These are phyloP conservation scores for Euclidia mi DNA, from an alignment of 2,888 invertebrate species.

Conservation along the genomic window DNA sequence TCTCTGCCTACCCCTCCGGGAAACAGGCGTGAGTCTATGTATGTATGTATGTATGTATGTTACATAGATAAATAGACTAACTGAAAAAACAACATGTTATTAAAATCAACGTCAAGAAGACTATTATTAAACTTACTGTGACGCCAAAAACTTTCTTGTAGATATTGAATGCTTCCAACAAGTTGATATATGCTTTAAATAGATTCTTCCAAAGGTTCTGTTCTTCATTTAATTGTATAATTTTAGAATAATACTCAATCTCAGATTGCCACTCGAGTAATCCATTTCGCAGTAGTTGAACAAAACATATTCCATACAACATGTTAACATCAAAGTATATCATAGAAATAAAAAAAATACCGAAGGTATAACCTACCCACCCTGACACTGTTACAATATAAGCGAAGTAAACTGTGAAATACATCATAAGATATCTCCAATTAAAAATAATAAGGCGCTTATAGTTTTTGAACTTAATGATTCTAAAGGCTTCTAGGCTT, in stretches of 20 bases:
- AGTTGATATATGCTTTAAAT: neutral
- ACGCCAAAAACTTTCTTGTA: neutral
- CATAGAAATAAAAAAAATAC: neutral
- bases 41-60: no score
- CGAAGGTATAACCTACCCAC: no score
- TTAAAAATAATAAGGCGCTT: neutral
- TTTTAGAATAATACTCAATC: neutral
- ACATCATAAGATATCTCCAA: neutral
- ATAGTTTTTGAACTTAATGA: constrained; percentile 7
- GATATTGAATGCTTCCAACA: neutral
- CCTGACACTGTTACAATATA: no score
- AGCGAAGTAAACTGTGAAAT: neutral
- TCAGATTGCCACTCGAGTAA: neutral
- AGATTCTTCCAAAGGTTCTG: neutral
- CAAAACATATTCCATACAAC: neutral
- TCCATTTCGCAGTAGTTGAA: neutral
- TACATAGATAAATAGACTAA: no score
- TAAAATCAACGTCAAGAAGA: no score
- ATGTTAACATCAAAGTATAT: neutral
- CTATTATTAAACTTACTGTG: neutral
- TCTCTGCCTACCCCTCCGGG: no score
- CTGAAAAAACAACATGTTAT: no score
- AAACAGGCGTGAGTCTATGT: no score
- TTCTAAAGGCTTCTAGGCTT: constrained; percentile 21
- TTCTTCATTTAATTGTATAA: neutral